Percentiles rank a stretch among this genome's conserved stretches.
Evolutionary conservation across 2,797 vertebrate species (phyloP).

Genomic region (Cyclura pinguis): DNA sequence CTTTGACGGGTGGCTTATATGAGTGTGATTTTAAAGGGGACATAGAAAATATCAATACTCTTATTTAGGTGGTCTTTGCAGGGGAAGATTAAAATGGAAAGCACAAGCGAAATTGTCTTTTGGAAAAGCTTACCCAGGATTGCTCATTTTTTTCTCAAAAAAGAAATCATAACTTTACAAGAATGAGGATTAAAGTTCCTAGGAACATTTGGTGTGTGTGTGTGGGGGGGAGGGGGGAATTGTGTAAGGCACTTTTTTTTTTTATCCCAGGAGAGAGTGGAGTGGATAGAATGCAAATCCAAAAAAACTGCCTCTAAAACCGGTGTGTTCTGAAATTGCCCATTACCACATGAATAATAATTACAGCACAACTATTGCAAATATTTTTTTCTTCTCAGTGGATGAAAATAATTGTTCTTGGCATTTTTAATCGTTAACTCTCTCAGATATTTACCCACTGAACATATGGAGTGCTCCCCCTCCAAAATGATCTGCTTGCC

Average conservation of each 20-base stretch:
- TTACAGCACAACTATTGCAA: constrained; percentile 7
- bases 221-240: too few relatives aligned
- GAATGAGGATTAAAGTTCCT: neutral
- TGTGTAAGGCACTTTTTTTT: neutral
- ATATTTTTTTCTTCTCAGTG: constrained; percentile 9
- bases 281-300: constrained; percentile 10
- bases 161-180: neutral
- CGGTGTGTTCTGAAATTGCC: neutral
- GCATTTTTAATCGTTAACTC: constrained; percentile 21
- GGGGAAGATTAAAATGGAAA: neutral
- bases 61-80: neutral
- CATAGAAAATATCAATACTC: neutral
- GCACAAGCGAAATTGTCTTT: neutral
- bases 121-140: neutral
- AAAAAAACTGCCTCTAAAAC: constrained; percentile 9
- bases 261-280: neutral
- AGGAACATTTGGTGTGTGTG: neutral
- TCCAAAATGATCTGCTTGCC: constrained; percentile 1
- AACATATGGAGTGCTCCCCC: constrained; percentile 20
- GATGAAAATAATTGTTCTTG: constrained; percentile 11
- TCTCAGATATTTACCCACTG: constrained; percentile 26
- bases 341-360: constrained; percentile 17
- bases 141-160: neutral
- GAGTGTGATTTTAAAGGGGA: too few relatives aligned
- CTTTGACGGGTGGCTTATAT: too few relatives aligned